Evolutionary conservation across 2,888 invertebrate species (phyloP), one percentile per base, ranked within the genome.

Genomic region (Xestobium rufovillosum): DNA sequence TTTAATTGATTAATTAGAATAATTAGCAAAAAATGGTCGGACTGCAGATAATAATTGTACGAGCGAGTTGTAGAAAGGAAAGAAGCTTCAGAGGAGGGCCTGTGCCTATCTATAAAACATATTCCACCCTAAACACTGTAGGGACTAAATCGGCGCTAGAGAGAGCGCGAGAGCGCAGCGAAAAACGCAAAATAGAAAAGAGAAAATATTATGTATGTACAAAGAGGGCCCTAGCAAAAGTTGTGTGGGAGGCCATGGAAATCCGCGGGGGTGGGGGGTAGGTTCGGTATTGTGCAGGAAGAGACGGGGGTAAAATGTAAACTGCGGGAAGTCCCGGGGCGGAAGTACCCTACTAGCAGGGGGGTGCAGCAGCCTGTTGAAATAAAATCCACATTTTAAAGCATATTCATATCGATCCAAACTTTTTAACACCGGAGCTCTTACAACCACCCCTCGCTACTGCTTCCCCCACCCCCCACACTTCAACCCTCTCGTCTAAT

Each of bases 311-410:
- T 19, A 19, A 55, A 60, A 59, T 58, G 59, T 59, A 61, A 60
- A 60, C 59, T 60, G 60, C 58, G 60, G 61, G 59, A 58, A 60
- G 59, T 61, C 58, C 59, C 59, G 53, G 56, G 55, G 58, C 56
- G 56, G 56, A 8, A n/a, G 23, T n/a, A n/a, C 23, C 43, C 39
- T 41, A 34, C 35, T 29, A 19, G 35, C 25, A 59, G 53, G 62
- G 57, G 60, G 61, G 58, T 55, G 56, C 53, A 49, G 54, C 59
- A 60, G 63, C 65, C 66, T 68, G 66, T 69, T 69, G 69, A 71
- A 71, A 73, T 72, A 73, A 73, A 73, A 73, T 72, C 70, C 72
- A 69, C 71, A 72, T 71, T 73, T 73, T 73, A 72, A 72, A 73
- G 72, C 72, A 72, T 72, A 72, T 73, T 72, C 72, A 72, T 73